phyloP scores from a whole-genome alignment of 2,888 invertebrate genomes.

The Nemotelus nigrinus region DNA sequence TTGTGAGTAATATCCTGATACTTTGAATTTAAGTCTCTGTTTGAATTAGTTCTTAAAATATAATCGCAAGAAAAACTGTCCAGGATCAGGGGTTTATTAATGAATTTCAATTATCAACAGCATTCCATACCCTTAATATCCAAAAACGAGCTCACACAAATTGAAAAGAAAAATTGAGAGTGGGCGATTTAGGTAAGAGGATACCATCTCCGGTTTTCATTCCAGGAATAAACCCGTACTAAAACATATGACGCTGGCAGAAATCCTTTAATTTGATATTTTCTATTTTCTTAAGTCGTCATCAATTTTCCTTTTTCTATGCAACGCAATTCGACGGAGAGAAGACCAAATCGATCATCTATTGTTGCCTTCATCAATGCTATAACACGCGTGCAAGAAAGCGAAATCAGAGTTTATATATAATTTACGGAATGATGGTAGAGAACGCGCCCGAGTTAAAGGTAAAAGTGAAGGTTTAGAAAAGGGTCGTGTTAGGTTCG shows the following conservation, averaged over 20 bases:
- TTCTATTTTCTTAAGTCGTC: conserved; percentile 52
- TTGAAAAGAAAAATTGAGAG: not conserved
- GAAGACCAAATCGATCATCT: conserved; percentile 36
- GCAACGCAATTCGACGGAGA: conserved; percentile 6
- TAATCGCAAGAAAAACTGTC: too few relatives aligned
- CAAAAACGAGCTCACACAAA: too few relatives aligned
- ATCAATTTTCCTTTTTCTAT: conserved; percentile 48
- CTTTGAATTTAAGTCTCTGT: not conserved
- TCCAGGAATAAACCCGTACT: conserved; percentile 44
- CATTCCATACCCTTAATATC: too few relatives aligned
- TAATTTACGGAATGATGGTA: not conserved
- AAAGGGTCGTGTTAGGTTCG: conserved; percentile 15
- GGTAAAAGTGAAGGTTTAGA: conserved; percentile 37
- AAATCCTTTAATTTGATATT: conserved; percentile 54
- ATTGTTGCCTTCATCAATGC: conserved; percentile 38
- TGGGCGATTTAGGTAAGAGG: conserved; percentile 21
- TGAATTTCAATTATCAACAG: too few relatives aligned
- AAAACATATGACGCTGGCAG: conserved; percentile 53
- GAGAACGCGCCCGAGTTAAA: conserved; percentile 10
- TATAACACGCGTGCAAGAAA: conserved; percentile 30
- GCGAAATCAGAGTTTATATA: not conserved
- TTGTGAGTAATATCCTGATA: not conserved
- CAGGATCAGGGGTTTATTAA: too few relatives aligned
- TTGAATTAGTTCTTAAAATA: not conserved
- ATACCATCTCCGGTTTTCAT: conserved; percentile 29